Evolutionary conservation across 30 jellyfish, hydroid and myxozoan genomes (phyloP).

Genomic region (Rhopilema esculentum): DNA sequence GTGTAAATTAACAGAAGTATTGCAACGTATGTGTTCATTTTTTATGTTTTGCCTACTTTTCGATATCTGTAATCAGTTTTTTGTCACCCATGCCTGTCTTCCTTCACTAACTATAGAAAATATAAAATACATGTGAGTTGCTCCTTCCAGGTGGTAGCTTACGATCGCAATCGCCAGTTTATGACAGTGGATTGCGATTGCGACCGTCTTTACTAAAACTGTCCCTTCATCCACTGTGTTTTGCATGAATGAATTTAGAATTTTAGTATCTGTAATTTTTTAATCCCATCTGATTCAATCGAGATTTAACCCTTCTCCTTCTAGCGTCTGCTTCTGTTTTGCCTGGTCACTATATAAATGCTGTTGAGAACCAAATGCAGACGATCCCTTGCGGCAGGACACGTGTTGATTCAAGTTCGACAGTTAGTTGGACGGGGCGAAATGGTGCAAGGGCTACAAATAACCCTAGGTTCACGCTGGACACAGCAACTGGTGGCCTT

Average conservation of each 20-base stretch:
- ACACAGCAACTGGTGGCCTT: conserved; percentile 79
- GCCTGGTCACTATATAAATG: conserved; percentile 93
- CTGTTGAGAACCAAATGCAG: conserved; percentile 79
- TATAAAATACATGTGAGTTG: too few relatives aligned
- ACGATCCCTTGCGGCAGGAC: conserved; percentile 87
- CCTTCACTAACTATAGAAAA: too few relatives aligned
- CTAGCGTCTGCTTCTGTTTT: conserved; percentile 85
- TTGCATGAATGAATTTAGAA: too few relatives aligned
- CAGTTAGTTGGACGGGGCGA: conserved; percentile 83
- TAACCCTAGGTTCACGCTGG: conserved; percentile 75
- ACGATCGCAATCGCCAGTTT: too few relatives aligned
- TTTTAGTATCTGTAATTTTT: too few relatives aligned
- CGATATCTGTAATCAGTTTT: neutral
- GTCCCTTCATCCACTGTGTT: too few relatives aligned
- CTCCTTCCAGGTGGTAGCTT: too few relatives aligned
- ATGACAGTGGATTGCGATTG: too few relatives aligned
- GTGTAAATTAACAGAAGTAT: neutral
- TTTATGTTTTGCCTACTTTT: neutral
- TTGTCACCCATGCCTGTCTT: neutral
- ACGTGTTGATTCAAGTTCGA: conserved; percentile 43
- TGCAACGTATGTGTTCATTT: neutral
- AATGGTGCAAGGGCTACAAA: conserved; percentile 82
- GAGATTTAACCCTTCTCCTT: too few relatives aligned
- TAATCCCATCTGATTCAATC: too few relatives aligned
- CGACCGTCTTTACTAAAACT: too few relatives aligned